These are phyloP conservation scores for Campaea margaritaria DNA, from an alignment of 2,888 invertebrate genomes.

Conservation along the genomic window DNA sequence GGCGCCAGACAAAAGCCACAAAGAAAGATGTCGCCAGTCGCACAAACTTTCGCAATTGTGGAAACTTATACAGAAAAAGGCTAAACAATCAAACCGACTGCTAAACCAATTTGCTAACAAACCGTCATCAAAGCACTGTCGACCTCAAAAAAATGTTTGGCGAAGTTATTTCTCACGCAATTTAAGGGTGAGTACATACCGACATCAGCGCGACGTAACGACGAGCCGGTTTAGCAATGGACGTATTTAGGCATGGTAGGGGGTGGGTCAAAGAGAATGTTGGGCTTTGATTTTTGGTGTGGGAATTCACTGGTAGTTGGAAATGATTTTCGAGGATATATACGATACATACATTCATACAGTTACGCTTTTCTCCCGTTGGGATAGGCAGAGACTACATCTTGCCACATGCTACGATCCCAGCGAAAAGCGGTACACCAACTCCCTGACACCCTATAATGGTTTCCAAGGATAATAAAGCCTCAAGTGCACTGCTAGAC, in stretches of 20 bases:
- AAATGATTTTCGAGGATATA: no score
- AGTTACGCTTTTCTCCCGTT: no score
- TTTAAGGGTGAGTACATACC: slow-evolving; percentile 54
- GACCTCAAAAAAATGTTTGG: slow-evolving; percentile 38
- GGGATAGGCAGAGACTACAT: no score
- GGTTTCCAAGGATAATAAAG: no score
- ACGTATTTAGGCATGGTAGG: slow-evolving; percentile 19
- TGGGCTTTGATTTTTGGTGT: not conserved
- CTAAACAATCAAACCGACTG: slow-evolving; percentile 15
- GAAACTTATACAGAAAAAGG: slow-evolving; percentile 21
- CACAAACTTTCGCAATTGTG: slow-evolving; percentile 16
- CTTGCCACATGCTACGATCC: no score
- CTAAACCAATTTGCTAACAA: slow-evolving; percentile 32
- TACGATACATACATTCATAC: no score
- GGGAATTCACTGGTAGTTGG: no score
- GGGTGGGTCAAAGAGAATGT: not conserved
- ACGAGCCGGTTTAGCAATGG: slow-evolving; percentile 31
- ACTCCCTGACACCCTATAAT: no score
- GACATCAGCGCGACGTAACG: slow-evolving; percentile 53
- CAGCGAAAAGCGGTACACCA: no score
- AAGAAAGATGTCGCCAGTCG: slow-evolving; percentile 2
- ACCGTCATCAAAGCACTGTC: slow-evolving; percentile 47
- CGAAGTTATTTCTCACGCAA: slow-evolving; percentile 53
- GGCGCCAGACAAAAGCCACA: slow-evolving; percentile 1
- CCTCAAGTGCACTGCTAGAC: no score